A percentile compares a stretch with the other conserved stretches of the same genome.
Evolutionary conservation across 2,113 vertebrate species (phyloP).

Genomic region (Centropus bengalensis): DNA sequence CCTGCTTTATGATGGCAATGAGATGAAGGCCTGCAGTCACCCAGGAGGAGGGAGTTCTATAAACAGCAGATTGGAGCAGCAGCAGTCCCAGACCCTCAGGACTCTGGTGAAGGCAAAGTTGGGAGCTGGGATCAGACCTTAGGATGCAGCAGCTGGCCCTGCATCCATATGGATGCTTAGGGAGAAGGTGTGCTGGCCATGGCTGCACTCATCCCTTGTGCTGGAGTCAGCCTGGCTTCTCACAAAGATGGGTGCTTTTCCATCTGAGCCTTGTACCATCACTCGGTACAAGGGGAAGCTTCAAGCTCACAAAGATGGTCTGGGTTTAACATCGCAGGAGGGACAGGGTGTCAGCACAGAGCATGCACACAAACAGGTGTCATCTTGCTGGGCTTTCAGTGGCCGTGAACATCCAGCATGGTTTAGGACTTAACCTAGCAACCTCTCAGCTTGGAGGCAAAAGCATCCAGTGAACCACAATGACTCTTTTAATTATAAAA

Average conservation of each 20-base stretch:
- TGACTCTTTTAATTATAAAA: background rate
- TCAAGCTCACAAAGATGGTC: no score
- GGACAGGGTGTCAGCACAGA: background rate
- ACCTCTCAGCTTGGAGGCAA: background rate
- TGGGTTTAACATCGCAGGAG: fast-evolving
- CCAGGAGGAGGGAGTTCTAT: fast-evolving
- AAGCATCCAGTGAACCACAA: background rate
- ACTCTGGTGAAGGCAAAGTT: background rate
- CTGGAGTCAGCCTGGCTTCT: background rate
- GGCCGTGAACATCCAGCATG: background rate
- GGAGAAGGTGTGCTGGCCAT: no score
- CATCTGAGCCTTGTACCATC: no score
- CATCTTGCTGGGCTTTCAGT: background rate
- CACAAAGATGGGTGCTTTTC: no score
- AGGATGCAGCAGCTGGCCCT: no score
- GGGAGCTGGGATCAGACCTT: background rate
- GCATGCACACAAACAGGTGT: background rate
- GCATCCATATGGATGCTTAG: no score
- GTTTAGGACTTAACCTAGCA: background rate
- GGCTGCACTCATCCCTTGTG: background rate
- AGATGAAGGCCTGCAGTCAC: background rate
- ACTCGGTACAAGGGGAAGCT: background rate
- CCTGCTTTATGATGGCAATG: background rate
- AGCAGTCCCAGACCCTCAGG: background rate
- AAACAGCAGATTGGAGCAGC: background rate